Evolutionary conservation across 2,113 vertebrate genomes (phyloP), one percentile per base, ranked within the genome.

Genomic region (Dasyurus viverrinus): DNA sequence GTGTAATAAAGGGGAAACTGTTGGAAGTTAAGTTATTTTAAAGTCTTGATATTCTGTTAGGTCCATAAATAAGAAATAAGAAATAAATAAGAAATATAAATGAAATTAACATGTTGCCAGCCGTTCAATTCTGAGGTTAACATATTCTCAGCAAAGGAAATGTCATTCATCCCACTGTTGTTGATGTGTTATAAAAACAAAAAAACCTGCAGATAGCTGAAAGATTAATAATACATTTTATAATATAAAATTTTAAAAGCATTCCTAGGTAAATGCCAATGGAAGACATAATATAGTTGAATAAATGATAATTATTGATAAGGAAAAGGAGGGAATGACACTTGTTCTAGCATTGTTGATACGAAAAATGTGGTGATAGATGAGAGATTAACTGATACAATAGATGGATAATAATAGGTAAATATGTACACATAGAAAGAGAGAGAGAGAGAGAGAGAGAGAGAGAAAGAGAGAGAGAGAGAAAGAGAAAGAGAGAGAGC

Each of bases 11-110:
- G 53, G 57, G 94, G 95, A 90, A 10, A 60, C 76, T 95, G 76
- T 36, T 94, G 48, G 48, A 47, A 8, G 16, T 91, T 52, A 93
- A 92, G 89, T 46, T 95, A 94, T 60, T 93, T 53, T 92, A 30
- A 97, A 93, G 76, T 92, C 0, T 95, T 94, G 95, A 92, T 92
- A 91, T 90, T 93, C 76, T 92, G 42, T 95, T 93, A 76, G 22
- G 48, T 93, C 10, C 89, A 54, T 92, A 95, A 95, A 91, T 53
- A 90, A 94, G 89, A 93, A n/a, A n/a, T n/a, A n/a, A n/a, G 89
- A n/a, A n/a, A n/a, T n/a, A n/a, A n/a, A n/a, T n/a, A n/a, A n/a
- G 89, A 93, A 84, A 25, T 11, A 53, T 89, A 91, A 91, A 57
- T 0, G 54, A 14, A 91, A 94, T 90, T 97, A 95, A 93, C 93